A percentile compares a stretch with the other conserved stretches of the same genome.
Conservation (phyloP, 2,113 vertebrate genomes). For the Sceloporus tristichus region DNA sequence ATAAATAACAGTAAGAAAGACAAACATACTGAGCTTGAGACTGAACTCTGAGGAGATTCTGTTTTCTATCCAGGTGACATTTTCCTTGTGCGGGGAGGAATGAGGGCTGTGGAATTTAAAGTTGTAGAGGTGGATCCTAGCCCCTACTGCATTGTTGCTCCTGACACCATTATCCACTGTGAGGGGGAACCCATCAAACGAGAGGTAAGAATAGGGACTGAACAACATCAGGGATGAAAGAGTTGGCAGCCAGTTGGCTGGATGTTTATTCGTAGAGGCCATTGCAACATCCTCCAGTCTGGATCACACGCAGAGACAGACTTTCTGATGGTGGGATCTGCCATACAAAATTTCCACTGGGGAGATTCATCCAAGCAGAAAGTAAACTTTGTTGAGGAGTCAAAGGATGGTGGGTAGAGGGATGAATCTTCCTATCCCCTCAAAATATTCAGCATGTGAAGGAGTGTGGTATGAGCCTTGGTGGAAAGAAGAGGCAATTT, state of each 20-base stretch:
- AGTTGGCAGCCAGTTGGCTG: neutral
- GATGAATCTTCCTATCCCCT: neutral
- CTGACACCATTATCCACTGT: constrained; percentile 74
- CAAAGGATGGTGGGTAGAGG: neutral
- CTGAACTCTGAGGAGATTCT: neutral
- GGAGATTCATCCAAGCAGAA: neutral
- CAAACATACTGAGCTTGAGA: no score
- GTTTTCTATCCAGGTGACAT: constrained; percentile 64
- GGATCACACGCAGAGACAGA: neutral
- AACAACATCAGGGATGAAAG: neutral
- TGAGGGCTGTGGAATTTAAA: constrained; percentile 77
- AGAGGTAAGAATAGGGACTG: constrained; percentile 52
- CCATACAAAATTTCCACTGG: neutral
- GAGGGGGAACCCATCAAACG: constrained; percentile 76
- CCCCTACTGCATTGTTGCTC: constrained; percentile 74
- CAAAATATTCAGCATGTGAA: neutral
- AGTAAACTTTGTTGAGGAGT: neutral
- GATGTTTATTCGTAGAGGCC: neutral
- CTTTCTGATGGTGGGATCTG: neutral
- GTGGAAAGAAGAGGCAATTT: neutral
- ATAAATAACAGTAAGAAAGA: no score
- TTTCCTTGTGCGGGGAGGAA: constrained; percentile 71
- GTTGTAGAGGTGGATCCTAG: constrained; percentile 72
- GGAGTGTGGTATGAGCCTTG: neutral
- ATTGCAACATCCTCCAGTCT: neutral